A percentile compares a stretch with the other conserved stretches of the same genome.
phyloP scores from a whole-genome alignment of 2,888 invertebrate genomes.

The Priocnemis perturbator region DNA sequence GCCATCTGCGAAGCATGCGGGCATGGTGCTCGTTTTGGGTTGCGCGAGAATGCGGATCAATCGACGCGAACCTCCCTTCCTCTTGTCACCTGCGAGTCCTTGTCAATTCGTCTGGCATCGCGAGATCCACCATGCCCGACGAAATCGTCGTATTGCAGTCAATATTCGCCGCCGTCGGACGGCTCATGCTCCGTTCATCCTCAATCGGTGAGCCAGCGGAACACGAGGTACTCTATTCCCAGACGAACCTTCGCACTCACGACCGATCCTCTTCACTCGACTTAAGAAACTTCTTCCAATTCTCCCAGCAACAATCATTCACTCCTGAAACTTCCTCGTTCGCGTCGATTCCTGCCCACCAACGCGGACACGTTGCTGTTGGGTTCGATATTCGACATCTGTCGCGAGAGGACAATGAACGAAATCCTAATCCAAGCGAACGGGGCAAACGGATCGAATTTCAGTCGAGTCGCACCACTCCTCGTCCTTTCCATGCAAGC shows the following conservation, averaged over 20 bases:
- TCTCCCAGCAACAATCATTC: too few relatives aligned
- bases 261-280: too few relatives aligned
- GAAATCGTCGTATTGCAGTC: slow-evolving; percentile 2
- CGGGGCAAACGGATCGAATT: too few relatives aligned
- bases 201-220: background rate
- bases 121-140: slow-evolving; percentile 1
- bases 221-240: background rate
- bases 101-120: slow-evolving; percentile 19
- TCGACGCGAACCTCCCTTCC: background rate
- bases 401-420: too few relatives aligned
- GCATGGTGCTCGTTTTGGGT: background rate
- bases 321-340: too few relatives aligned
- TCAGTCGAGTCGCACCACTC: background rate
- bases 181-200: background rate
- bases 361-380: too few relatives aligned
- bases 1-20: background rate
- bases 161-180: background rate
- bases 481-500: background rate
- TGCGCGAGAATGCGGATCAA: slow-evolving; percentile 3
- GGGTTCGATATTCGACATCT: too few relatives aligned
- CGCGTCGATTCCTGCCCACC: too few relatives aligned
- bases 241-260: too few relatives aligned
- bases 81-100: slow-evolving; percentile 41
- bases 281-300: too few relatives aligned
- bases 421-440: too few relatives aligned